A percentile compares a stretch with the other conserved stretches of the same genome.
phyloP scores from a whole-genome alignment of 2,888 invertebrate species.

The Melipona bicolor region DNA sequence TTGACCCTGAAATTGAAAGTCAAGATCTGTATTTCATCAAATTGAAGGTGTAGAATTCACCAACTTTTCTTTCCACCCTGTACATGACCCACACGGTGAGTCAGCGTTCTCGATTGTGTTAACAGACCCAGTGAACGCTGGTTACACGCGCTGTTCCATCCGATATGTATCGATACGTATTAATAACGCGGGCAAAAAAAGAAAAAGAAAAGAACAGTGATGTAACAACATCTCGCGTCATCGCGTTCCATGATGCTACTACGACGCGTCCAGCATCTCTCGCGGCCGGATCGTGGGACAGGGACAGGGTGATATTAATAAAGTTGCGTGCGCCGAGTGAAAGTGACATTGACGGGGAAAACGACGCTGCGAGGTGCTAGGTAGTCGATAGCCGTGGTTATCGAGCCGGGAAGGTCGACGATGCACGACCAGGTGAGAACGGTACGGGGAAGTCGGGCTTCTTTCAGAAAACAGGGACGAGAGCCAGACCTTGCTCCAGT shows the following conservation, averaged over 20 bases:
- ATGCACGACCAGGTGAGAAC: background rate
- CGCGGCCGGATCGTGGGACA: background rate
- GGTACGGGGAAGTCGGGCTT: background rate
- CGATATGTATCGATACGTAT: slow-evolving; percentile 18
- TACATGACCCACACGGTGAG: no score
- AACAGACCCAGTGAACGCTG: background rate
- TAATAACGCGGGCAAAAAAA: background rate
- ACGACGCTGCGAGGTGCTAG: background rate
- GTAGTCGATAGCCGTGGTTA: background rate
- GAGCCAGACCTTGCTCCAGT: slow-evolving; percentile 4
- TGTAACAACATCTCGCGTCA: slow-evolving; percentile 30
- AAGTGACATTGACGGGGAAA: slow-evolving; percentile 9
- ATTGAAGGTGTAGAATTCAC: no score
- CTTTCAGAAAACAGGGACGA: background rate
- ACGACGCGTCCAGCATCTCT: background rate
- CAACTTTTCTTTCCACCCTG: no score
- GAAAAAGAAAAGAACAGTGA: background rate
- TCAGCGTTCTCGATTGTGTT: no score
- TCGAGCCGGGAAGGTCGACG: background rate
- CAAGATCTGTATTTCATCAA: no score
- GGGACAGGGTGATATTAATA: background rate
- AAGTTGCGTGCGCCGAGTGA: background rate
- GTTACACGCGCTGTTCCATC: background rate
- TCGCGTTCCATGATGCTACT: background rate
- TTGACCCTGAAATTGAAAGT: no score